A percentile compares a stretch with the other conserved stretches of the same genome.
Conservation (phyloP, 2,113 vertebrate species). For the Erinaceus europaeus region DNA sequence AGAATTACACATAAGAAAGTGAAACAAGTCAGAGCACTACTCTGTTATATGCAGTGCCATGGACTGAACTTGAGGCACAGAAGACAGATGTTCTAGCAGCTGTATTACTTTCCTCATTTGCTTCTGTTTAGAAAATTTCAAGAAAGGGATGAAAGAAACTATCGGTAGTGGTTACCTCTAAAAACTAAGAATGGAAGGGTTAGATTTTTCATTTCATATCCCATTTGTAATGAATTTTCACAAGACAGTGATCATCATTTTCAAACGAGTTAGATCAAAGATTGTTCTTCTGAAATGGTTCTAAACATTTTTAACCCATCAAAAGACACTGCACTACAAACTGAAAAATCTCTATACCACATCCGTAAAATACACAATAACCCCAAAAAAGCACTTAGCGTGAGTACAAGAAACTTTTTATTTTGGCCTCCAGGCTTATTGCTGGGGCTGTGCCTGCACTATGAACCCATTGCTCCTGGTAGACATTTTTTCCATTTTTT, state of each 20-base stretch:
- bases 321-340: neutral
- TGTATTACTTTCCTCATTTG: too few relatives aligned
- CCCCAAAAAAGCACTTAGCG: slow-evolving; percentile 29
- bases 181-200: neutral
- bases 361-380: slow-evolving; percentile 30
- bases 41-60: too few relatives aligned
- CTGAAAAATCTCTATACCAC: neutral
- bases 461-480: too few relatives aligned
- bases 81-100: too few relatives aligned
- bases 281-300: slow-evolving; percentile 17
- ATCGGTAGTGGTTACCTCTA: neutral
- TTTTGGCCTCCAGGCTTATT: too few relatives aligned
- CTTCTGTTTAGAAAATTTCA: neutral
- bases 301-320: slow-evolving; percentile 19
- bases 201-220: neutral
- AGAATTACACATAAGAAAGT: too few relatives aligned
- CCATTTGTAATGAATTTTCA: slow-evolving; percentile 36
- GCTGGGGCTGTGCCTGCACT: too few relatives aligned
- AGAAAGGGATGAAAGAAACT: slow-evolving; percentile 30
- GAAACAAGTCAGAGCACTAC: too few relatives aligned
- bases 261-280: slow-evolving; percentile 30
- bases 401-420: too few relatives aligned
- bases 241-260: neutral
- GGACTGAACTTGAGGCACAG: too few relatives aligned
- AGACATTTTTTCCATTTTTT: too few relatives aligned